Base-by-base conservation (phyloP, 2,888 invertebrate genomes). In the Ormyrus nitidulus region DNA sequence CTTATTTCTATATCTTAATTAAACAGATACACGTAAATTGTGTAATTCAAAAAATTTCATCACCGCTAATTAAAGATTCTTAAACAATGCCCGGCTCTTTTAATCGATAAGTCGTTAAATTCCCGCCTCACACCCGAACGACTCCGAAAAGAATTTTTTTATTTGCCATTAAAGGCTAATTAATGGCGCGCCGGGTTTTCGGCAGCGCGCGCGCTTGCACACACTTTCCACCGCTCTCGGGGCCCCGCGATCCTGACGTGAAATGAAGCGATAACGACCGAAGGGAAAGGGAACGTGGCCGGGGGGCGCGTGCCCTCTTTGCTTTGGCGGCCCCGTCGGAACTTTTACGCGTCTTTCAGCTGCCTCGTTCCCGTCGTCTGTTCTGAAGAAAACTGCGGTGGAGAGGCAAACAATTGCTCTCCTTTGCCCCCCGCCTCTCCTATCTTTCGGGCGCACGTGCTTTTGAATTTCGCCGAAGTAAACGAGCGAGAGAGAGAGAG, bases 211-310 rank as follows among this genome's bases (percentile, higher is more conserved):
- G 59, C 19, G n/a, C 51, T 13, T 51, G 73, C 49, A 49, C 46
- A 48, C 44, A 34, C 13, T 62, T 64, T 64, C 44, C 54, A 58
- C 46, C n/a, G 9, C 34, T 59, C 49, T 7, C 51, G 44, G 53
- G 13, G n/a, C 9, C 19, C 34, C 59, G 62, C 56, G 49, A 7
- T 13, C 51, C 58, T 58, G 64, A 54, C 71, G 51, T 71, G 64
- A 70, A 77, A 77, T 77, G 56, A 71, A 65, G 71, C 77, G 64
- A 71, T 77, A 65, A 71, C 77, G 70, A 77, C 56, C 11, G 65
- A 70, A 65, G 19, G 19, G 13, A 19, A 19, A n/a, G n/a, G 44
- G 46, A 53, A n/a, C 13, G 53, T 46, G 72, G 53, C 10, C n/a
- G 62, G 9, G 62, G 58, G 54, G 49, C 51, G 59, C 62, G 72